A percentile compares a stretch with the other conserved stretches of the same genome.
Conservation (phyloP, 2,888 invertebrate genomes). For the Himalopsyche tibetana region DNA sequence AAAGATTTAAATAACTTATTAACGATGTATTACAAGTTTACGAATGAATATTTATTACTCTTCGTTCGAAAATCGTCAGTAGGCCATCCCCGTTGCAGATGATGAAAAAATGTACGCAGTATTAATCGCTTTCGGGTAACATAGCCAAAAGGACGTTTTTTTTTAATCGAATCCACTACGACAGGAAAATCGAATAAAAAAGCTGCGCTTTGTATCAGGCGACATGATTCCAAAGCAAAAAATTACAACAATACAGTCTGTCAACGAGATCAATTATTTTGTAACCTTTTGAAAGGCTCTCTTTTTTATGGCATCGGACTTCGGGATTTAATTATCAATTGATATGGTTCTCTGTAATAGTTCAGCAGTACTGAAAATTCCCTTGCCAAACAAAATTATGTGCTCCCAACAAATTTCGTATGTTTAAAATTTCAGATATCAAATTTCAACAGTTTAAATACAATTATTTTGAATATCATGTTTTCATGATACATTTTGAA, state of each 20-base stretch:
- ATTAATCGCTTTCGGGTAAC: conserved; percentile 18
- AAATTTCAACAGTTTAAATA: too few relatives aligned
- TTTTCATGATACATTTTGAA: too few relatives aligned
- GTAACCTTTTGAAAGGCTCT: neutral
- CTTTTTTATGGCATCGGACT: neutral
- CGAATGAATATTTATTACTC: too few relatives aligned
- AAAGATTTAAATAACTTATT: too few relatives aligned
- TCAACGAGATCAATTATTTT: conserved; percentile 3
- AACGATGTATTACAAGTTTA: too few relatives aligned
- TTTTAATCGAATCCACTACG: conserved; percentile 41
- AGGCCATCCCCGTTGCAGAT: conserved; percentile 23
- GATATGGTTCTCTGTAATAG: too few relatives aligned
- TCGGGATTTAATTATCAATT: too few relatives aligned
- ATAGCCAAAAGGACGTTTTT: conserved; percentile 19
- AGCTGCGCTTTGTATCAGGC: neutral
- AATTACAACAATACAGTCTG: conserved; percentile 37
- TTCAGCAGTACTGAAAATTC: too few relatives aligned
- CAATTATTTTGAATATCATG: too few relatives aligned
- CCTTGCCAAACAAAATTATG: too few relatives aligned
- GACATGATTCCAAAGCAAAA: conserved; percentile 24
- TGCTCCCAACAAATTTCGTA: too few relatives aligned
- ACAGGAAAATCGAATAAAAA: conserved; percentile 22
- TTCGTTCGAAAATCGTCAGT: conserved; percentile 6
- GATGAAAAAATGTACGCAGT: conserved; percentile 18
- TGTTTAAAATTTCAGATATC: too few relatives aligned